Conservation (phyloP, 2,113 vertebrate species). For the Atrichornis clamosus region DNA sequence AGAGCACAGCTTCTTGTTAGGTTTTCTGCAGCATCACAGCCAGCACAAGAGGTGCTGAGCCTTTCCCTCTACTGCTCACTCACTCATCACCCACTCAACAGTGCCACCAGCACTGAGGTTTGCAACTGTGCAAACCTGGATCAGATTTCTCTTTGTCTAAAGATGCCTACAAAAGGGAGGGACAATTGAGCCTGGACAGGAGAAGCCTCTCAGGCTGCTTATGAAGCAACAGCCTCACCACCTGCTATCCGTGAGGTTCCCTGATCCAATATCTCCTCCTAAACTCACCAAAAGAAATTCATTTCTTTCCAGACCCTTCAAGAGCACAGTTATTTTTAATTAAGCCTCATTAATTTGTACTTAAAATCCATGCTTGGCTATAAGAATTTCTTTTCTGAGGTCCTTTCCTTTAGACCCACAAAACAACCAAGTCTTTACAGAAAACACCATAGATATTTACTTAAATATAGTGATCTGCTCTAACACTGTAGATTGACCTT, state of each 20-base stretch:
- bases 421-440: background rate
- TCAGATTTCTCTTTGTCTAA: background rate
- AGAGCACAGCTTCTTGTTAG: background rate
- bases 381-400: background rate
- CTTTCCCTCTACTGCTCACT: background rate
- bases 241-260: no score
- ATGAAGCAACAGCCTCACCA: background rate
- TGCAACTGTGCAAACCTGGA: background rate
- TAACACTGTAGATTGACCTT: background rate
- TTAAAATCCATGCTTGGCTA: background rate
- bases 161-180: background rate
- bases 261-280: background rate
- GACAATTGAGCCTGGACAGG: background rate
- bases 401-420: background rate
- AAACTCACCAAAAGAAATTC: background rate
- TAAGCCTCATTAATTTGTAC: background rate
- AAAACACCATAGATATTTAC: background rate
- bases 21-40: background rate
- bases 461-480: background rate
- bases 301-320: background rate
- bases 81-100: background rate
- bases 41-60: background rate
- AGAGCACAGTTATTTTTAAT: background rate
- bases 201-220: background rate
- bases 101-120: rapidly evolving